Conservation (phyloP, 2,113 vertebrate species). For the Calyptomena viridis region DNA sequence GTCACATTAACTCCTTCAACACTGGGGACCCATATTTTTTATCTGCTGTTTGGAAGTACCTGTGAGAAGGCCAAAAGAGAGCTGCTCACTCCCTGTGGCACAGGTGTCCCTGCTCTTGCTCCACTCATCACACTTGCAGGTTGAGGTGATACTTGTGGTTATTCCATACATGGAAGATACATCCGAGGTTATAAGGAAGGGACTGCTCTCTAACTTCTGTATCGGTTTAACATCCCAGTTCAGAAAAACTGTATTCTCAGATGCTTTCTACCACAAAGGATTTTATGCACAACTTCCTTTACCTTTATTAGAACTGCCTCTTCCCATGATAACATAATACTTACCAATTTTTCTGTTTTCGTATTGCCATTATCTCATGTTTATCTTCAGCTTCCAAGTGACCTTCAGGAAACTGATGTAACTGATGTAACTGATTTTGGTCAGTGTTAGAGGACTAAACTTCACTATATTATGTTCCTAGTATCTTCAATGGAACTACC, state of each 20-base stretch:
- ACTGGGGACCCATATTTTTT: neutral
- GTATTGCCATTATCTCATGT: neutral
- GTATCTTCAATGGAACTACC: neutral
- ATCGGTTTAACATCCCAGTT: neutral
- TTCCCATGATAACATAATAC: neutral
- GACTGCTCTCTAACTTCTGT: neutral
- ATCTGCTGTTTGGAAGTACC: neutral
- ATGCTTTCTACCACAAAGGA: neutral
- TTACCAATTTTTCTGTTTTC: neutral
- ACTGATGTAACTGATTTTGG: too few species aligned
- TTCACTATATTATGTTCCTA: neutral
- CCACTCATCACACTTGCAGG: rapidly evolving
- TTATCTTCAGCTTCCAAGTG: neutral
- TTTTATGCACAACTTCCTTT: neutral
- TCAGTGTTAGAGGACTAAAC: neutral
- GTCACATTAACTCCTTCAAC: conserved; percentile 68
- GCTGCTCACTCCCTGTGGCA: neutral
- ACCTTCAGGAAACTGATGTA: neutral
- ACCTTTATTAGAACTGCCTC: neutral
- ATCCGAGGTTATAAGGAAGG: neutral
- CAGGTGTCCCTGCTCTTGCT: neutral
- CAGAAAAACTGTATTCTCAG: neutral
- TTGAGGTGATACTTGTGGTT: neutral
- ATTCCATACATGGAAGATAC: neutral
- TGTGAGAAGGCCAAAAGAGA: neutral